Evolutionary conservation across 1,140 invertebrate genomes (phyloP).

Genomic region (Bombus sibiricus): DNA sequence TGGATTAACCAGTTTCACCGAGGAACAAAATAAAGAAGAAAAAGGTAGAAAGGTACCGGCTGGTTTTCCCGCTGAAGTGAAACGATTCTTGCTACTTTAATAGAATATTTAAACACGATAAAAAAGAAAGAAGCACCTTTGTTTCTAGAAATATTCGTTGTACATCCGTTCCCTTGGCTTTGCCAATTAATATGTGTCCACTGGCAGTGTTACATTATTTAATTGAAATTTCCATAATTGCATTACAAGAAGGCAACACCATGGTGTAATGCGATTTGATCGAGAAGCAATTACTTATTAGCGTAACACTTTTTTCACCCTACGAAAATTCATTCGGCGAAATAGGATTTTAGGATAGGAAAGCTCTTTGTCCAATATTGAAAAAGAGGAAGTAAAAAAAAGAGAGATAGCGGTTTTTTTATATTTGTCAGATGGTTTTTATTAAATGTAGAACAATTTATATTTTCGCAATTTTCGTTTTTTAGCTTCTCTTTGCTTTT

Average conservation of each 20-base stretch:
- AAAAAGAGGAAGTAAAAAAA: background rate
- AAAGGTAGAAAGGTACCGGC: background rate
- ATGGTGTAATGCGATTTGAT: constrained; percentile 3
- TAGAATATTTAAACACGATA: constrained; percentile 26
- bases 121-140: background rate
- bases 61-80: background rate
- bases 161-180: background rate
- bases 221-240: background rate
- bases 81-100: constrained; percentile 5
- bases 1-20: constrained; percentile 1
- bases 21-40: background rate
- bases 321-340: background rate
- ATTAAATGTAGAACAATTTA: too few relatives aligned
- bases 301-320: background rate
- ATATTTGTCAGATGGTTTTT: too few relatives aligned
- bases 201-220: background rate
- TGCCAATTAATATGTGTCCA: background rate
- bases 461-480: too few relatives aligned
- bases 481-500: too few relatives aligned
- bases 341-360: background rate
- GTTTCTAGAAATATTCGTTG: background rate
- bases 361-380: background rate
- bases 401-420: too few relatives aligned
- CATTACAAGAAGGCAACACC: background rate
- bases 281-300: background rate